A percentile compares a stretch with the other conserved stretches of the same genome.
These are phyloP conservation scores for Drosophila sucinea DNA, from an alignment of 1,140 invertebrate genomes.

Conservation along the genomic window DNA sequence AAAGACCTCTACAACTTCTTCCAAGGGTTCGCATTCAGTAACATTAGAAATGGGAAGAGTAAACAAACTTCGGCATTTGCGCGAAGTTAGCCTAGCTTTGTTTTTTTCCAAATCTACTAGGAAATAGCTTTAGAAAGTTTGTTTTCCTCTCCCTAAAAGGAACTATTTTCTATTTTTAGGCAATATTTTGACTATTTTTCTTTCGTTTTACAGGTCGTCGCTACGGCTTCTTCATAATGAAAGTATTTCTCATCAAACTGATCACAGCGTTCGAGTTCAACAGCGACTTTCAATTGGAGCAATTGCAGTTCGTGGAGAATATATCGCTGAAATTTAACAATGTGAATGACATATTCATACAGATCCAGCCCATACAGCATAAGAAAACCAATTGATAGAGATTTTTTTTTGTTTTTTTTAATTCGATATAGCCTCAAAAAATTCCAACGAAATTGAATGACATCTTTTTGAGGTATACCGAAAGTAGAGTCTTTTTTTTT, in stretches of 20 bases:
- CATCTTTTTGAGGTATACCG: neutral
- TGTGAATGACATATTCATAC: conserved; percentile 64
- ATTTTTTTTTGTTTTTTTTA: conserved; percentile 3
- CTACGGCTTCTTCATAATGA: conserved; percentile 74
- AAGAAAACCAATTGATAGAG: conserved; percentile 8
- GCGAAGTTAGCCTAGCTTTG: too few species aligned
- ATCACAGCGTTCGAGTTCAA: conserved; percentile 62
- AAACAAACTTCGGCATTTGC: too few species aligned
- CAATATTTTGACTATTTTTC: neutral
- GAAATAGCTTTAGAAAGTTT: too few species aligned
- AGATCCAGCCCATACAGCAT: conserved; percentile 46
- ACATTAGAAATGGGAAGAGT: too few species aligned
- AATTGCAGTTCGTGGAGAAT: conserved; percentile 71
- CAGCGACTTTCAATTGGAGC: conserved; percentile 54
- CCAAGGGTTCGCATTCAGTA: too few species aligned
- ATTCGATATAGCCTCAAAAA: neutral
- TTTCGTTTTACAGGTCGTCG: conserved; percentile 52
- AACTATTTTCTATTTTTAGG: too few species aligned
- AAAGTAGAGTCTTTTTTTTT: conserved; percentile 8
- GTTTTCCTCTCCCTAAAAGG: too few species aligned
- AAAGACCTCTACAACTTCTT: too few species aligned
- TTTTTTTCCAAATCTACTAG: too few species aligned
- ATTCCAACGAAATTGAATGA: neutral
- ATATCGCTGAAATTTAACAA: conserved; percentile 77
- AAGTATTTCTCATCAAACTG: conserved; percentile 74